These are phyloP conservation scores for Pseudomugil gertrudae DNA, from an alignment of 2,797 vertebrate genomes.

Conservation along the genomic window DNA sequence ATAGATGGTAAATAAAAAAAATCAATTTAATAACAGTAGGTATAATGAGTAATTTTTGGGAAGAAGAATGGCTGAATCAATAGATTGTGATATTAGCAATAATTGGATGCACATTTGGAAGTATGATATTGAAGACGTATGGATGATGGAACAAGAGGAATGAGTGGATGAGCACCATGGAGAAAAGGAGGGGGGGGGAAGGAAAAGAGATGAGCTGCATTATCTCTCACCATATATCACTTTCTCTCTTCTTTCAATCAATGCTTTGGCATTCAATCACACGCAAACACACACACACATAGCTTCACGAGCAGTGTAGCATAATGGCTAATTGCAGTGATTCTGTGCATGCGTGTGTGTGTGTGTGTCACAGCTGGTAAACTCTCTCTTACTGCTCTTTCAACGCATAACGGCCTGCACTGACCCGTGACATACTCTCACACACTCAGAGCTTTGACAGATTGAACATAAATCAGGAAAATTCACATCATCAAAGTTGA, in stretches of 20 bases:
- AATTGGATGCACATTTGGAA: conserved; percentile 56
- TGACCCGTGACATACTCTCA: conserved; percentile 61
- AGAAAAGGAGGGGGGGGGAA: conserved; percentile 21
- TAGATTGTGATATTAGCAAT: conserved; percentile 44
- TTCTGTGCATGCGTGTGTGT: conserved; percentile 31
- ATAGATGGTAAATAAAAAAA: background rate
- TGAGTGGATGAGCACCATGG: conserved; percentile 74
- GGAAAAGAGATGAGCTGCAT: conserved; percentile 49
- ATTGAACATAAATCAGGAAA: conserved; percentile 71
- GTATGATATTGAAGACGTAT: conserved; percentile 40
- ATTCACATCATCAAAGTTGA: conserved; percentile 60
- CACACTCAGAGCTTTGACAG: conserved; percentile 47
- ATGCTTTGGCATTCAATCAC: conserved; percentile 59
- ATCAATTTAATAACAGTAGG: conserved; percentile 7
- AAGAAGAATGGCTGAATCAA: conserved; percentile 43
- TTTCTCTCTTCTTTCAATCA: conserved; percentile 66
- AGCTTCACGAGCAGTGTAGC: conserved; percentile 35
- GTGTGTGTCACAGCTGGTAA: conserved; percentile 72
- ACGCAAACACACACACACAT: conserved; percentile 19
- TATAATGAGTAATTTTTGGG: conserved; percentile 22
- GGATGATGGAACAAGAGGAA: conserved; percentile 34
- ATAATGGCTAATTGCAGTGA: conserved; percentile 73
- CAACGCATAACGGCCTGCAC: conserved; percentile 70
- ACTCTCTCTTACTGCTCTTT: conserved; percentile 72
- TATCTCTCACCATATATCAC: conserved; percentile 59